Evolutionary conservation across 2,888 invertebrate genomes (phyloP).

Genomic region (Aelia acuminata): DNA sequence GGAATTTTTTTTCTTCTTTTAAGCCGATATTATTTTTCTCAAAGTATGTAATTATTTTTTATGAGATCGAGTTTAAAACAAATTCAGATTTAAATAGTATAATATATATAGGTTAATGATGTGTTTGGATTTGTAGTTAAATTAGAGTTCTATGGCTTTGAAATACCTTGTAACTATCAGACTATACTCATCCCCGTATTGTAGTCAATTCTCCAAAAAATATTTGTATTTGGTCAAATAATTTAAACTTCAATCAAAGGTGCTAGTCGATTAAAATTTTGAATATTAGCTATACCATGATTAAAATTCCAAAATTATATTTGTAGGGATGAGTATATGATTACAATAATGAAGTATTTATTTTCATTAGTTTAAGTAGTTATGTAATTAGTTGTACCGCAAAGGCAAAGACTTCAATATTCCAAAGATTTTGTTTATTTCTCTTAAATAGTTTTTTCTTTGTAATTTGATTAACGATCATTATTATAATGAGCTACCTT

Average conservation of each 20-base stretch:
- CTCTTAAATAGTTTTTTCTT: slow-evolving; percentile 57
- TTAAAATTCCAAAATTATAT: slow-evolving; percentile 58
- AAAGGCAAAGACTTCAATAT: slow-evolving; percentile 63
- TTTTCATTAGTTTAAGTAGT: slow-evolving; percentile 60
- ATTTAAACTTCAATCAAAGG: slow-evolving; percentile 44
- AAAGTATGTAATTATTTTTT: slow-evolving; percentile 45
- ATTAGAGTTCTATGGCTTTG: slow-evolving; percentile 22
- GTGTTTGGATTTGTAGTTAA: slow-evolving; percentile 35
- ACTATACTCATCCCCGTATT: slow-evolving; percentile 58
- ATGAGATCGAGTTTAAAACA: slow-evolving; percentile 25
- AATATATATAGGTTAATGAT: slow-evolving; percentile 19
- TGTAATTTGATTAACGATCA: slow-evolving; percentile 58
- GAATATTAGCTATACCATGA: slow-evolving; percentile 53
- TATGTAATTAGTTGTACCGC: slow-evolving; percentile 58
- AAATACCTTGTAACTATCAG: slow-evolving; percentile 3
- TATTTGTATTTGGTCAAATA: slow-evolving; percentile 21
- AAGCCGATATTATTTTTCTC: slow-evolving; percentile 39
- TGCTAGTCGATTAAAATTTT: slow-evolving; percentile 55
- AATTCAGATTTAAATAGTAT: slow-evolving; percentile 41
- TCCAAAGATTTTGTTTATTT: slow-evolving; percentile 62
- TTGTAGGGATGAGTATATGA: slow-evolving; percentile 60
- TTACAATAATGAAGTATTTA: slow-evolving; percentile 61
- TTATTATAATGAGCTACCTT: slow-evolving; percentile 57
- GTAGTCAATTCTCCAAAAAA: neutral
- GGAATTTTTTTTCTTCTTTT: neutral